phyloP scores from a whole-genome alignment of 2,113 vertebrate genomes.

The Ageneiosus marmoratus region DNA sequence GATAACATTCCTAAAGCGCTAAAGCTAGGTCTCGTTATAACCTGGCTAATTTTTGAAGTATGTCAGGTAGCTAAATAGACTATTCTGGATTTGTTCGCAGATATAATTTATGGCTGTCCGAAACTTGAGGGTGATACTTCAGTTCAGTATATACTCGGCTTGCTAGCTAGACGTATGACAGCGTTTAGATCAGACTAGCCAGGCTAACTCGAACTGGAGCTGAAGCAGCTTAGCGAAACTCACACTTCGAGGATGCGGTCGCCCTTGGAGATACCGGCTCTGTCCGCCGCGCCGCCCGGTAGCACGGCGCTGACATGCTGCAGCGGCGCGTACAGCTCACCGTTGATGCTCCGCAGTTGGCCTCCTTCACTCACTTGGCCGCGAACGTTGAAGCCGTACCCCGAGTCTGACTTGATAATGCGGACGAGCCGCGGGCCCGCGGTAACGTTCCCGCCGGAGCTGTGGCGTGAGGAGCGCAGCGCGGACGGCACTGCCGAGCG shows the following conservation, averaged over 20 bases:
- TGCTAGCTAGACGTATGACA: not conserved
- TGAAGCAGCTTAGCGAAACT: conserved; percentile 66
- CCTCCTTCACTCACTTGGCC: conserved; percentile 97
- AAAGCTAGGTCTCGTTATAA: not conserved
- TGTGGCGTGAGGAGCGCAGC: conserved; percentile 60
- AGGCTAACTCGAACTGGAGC: not conserved
- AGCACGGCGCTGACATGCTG: conserved; percentile 96
- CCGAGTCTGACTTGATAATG: conserved; percentile 93
- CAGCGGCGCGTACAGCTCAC: conserved; percentile 93
- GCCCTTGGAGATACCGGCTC: conserved; percentile 90
- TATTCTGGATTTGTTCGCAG: not conserved
- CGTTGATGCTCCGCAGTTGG: conserved; percentile 95
- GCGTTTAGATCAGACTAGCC: not conserved
- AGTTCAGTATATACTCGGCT: not conserved
- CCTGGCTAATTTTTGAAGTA: not conserved
- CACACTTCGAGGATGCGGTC: conserved; percentile 96
- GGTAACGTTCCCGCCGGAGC: conserved; percentile 58
- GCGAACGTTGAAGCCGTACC: conserved; percentile 95
- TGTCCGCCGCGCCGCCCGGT: conserved; percentile 90
- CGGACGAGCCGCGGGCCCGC: conserved; percentile 88
- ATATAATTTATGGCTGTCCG: not conserved
- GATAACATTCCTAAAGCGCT: not conserved
- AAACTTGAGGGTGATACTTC: not conserved
- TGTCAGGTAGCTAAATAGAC: not conserved
- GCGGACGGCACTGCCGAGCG: conserved; percentile 58